Percentiles rank a stretch among this genome's conserved stretches.
phyloP scores from a whole-genome alignment of 2,113 vertebrate genomes.

The Rissa tridactyla region DNA sequence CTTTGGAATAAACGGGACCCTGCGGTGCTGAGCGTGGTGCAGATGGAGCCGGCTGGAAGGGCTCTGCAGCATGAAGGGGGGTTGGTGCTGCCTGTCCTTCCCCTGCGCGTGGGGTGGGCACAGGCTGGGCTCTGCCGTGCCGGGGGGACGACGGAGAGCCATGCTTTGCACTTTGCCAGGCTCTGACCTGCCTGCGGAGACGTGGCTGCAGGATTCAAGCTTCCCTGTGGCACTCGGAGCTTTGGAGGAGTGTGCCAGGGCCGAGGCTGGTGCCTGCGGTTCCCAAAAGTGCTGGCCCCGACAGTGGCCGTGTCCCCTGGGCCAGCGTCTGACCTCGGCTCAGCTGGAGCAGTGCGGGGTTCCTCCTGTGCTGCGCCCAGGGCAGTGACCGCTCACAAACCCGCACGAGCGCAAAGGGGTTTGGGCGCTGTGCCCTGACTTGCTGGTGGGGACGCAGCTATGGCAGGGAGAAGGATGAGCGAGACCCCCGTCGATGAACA shows the following conservation, averaged over 20 bases:
- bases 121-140: accelerated
- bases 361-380: accelerated
- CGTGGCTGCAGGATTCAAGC: accelerated
- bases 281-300: accelerated
- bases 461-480: neutral
- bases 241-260: neutral
- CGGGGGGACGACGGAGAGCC: neutral
- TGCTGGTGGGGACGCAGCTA: accelerated
- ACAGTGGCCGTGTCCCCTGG: accelerated
- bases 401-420: neutral
- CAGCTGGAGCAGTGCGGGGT: neutral
- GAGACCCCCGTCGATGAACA: neutral
- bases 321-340: accelerated
- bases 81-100: neutral
- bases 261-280: neutral
- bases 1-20: neutral
- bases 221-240: neutral
- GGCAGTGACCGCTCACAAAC: accelerated
- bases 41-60: neutral
- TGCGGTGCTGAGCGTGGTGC: neutral
- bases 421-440: neutral
- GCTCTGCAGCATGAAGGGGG: neutral
- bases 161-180: accelerated
- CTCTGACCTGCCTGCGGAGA: neutral
- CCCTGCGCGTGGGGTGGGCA: accelerated